Evolutionary conservation across 2,113 vertebrate species (phyloP).

Genomic region (Pollimyrus isidori): DNA sequence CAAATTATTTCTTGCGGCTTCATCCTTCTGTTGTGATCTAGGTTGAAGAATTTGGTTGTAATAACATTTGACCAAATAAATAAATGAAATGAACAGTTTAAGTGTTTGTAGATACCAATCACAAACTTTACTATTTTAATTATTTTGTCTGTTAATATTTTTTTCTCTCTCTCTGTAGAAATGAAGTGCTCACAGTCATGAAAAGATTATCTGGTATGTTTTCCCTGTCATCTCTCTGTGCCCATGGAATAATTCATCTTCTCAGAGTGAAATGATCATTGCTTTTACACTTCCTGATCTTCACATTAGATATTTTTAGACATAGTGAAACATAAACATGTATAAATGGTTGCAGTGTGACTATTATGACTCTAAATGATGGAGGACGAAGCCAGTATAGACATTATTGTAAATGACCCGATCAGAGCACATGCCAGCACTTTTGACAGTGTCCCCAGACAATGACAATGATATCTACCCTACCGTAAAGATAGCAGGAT

Average conservation of each 20-base stretch:
- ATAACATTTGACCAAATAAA: not conserved
- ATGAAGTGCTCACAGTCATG: conserved; percentile 35
- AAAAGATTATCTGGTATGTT: conserved; percentile 44
- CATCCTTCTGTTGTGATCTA: not conserved
- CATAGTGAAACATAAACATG: not conserved
- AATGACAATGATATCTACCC: not conserved
- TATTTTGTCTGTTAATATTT: not conserved
- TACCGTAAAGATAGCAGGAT: conserved; percentile 7
- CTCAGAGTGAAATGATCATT: not conserved
- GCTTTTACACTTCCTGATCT: not conserved
- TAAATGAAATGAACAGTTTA: not conserved
- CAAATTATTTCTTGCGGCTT: not conserved
- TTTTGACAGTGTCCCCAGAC: not conserved
- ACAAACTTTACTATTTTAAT: not conserved
- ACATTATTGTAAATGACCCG: not conserved
- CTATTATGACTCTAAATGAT: not conserved
- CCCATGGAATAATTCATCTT: not conserved
- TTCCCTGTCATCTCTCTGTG: not conserved
- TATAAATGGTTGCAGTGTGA: not conserved
- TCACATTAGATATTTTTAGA: not conserved
- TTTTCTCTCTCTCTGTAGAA: conserved; percentile 26
- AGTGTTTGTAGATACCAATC: not conserved
- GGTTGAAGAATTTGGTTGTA: not conserved
- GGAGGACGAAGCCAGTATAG: not conserved
- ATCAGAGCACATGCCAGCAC: not conserved